Evolutionary conservation across 1,140 invertebrate genomes (phyloP).

Genomic region (Platyscapa corneri): DNA sequence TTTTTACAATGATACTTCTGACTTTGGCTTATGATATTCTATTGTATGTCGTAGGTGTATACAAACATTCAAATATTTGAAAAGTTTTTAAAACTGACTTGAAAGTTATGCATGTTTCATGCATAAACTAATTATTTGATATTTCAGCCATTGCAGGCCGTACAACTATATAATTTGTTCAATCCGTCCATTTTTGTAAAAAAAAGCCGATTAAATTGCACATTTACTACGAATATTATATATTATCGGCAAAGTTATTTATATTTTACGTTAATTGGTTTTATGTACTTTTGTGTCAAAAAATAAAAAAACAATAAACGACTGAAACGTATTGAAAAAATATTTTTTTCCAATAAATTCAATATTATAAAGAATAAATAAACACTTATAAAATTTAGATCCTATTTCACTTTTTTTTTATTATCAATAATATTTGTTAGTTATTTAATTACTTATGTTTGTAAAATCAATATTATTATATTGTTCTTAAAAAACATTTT

Average conservation of each 20-base stretch:
- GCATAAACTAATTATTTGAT: constrained; percentile 17
- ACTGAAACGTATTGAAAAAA: constrained; percentile 31
- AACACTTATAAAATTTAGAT: background rate
- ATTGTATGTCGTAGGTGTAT: background rate
- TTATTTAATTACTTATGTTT: no score
- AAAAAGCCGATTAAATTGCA: constrained; percentile 47
- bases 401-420: no score
- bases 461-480: no score
- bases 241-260: constrained; percentile 41
- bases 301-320: constrained; percentile 38
- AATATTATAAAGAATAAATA: no score
- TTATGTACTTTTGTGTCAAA: constrained; percentile 46
- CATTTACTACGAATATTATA: constrained; percentile 33
- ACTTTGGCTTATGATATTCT: constrained; percentile 2
- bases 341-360: background rate
- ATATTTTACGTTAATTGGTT: constrained; percentile 38
- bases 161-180: constrained; percentile 47
- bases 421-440: no score
- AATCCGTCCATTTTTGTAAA: constrained; percentile 53
- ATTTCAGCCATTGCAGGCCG: constrained; percentile 37
- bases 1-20: constrained; percentile 17
- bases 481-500: no score
- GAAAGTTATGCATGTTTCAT: background rate
- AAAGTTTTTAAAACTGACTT: background rate
- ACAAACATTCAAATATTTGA: constrained; percentile 2